These are phyloP conservation scores for Esox masquinongy DNA, from an alignment of 2,797 vertebrate genomes.

Conservation along the genomic window DNA sequence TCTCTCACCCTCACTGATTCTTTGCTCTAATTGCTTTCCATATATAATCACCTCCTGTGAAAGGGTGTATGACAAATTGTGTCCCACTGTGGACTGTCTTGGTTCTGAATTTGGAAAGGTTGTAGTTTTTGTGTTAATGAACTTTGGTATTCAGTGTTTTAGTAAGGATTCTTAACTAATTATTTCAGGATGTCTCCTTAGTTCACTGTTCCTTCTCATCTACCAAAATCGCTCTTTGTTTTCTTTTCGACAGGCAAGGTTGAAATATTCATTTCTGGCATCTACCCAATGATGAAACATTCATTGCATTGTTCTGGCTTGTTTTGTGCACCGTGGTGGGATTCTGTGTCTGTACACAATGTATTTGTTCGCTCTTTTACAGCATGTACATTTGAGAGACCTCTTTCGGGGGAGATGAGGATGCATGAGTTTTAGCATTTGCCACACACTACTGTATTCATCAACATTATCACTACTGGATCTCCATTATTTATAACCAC, in stretches of 20 bases:
- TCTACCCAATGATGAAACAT: neutral
- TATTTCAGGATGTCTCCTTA: neutral
- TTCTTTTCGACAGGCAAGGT: neutral
- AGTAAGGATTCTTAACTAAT: neutral
- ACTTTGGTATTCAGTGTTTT: conserved; percentile 3
- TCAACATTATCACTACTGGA: neutral
- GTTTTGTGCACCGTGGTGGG: neutral
- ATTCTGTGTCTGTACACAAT: neutral
- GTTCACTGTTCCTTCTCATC: neutral
- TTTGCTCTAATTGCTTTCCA: conserved; percentile 67
- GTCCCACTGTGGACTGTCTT: conserved; percentile 37
- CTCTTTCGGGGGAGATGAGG: neutral
- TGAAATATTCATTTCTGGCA: neutral
- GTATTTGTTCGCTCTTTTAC: neutral
- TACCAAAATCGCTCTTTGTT: neutral
- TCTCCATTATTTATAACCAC: neutral
- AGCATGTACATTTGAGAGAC: neutral
- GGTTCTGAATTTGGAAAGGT: conserved; percentile 50
- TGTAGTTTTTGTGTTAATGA: conserved; percentile 70
- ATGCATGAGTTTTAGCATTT: neutral
- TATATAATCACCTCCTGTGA: conserved; percentile 28
- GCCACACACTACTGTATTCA: neutral
- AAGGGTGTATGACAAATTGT: neutral
- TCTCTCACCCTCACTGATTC: conserved; percentile 2
- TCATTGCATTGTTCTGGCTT: neutral